These are phyloP conservation scores for Gallinago solitaria DNA, from an alignment of 2,797 vertebrate species.

Conservation along the genomic window DNA sequence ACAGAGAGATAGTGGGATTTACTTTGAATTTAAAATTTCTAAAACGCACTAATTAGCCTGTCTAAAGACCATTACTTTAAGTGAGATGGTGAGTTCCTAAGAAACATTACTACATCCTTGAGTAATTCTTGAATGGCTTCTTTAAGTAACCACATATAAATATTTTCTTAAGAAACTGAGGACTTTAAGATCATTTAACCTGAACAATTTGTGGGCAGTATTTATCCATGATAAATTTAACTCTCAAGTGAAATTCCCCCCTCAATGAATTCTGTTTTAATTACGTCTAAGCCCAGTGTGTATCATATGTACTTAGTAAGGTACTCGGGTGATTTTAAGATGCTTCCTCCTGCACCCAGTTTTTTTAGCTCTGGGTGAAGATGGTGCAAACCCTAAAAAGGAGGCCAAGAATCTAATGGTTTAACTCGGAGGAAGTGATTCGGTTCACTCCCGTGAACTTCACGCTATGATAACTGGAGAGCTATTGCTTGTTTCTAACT, in stretches of 20 bases:
- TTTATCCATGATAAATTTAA: not conserved
- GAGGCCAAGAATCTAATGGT: not conserved
- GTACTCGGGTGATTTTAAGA: not conserved
- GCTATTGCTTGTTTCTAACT: not conserved
- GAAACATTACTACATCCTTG: not conserved
- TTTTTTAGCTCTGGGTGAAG: not conserved
- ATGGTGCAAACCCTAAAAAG: not conserved
- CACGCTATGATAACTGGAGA: not conserved
- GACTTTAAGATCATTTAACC: not conserved
- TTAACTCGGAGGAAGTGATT: not conserved
- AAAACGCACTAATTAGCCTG: conserved; percentile 19
- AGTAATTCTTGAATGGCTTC: conserved; percentile 61
- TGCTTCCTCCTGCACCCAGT: not conserved
- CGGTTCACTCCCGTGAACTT: not conserved
- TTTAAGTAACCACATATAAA: conserved; percentile 15
- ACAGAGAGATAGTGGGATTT: conserved; percentile 57
- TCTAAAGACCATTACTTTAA: conserved; percentile 53
- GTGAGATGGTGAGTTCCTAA: conserved; percentile 47
- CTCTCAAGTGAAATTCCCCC: not conserved
- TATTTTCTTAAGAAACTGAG: not conserved
- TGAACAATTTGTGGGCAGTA: not conserved
- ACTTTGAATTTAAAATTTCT: conserved; percentile 42
- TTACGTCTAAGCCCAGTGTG: not conserved
- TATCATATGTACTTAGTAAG: not conserved
- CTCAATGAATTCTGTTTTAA: not conserved